Conservation (phyloP, 92 coral and sea anemone species). For the Heteractis magnifica region DNA sequence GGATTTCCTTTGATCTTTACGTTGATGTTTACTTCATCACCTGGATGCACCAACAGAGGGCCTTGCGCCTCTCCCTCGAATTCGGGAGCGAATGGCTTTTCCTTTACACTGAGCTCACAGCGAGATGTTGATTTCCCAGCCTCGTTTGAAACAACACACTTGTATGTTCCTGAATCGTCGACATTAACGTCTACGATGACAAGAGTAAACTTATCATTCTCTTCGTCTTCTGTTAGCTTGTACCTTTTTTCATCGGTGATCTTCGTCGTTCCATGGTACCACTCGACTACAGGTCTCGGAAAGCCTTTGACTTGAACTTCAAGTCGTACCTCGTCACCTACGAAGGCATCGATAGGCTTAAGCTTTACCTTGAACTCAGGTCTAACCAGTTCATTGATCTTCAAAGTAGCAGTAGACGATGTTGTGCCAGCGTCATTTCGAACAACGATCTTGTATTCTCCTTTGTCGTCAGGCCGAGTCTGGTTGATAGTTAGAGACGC, state of each 20-base stretch:
- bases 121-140: conserved; percentile 65
- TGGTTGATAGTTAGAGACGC: conserved; percentile 58
- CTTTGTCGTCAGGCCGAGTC: conserved; percentile 70
- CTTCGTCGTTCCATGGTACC: conserved; percentile 75
- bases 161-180: conserved; percentile 77
- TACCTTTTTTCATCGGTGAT: conserved; percentile 59
- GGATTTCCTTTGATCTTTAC: conserved; percentile 58
- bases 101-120: conserved; percentile 57
- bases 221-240: conserved; percentile 39
- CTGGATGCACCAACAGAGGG: conserved; percentile 44
- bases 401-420: conserved; percentile 61
- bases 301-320: conserved; percentile 71
- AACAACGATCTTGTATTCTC: conserved; percentile 84
- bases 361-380: conserved; percentile 92
- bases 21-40: conserved; percentile 49
- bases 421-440: conserved; percentile 72
- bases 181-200: conserved; percentile 50
- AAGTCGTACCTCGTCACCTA: conserved; percentile 70
- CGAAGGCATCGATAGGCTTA: conserved; percentile 61
- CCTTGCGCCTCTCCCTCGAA: conserved; percentile 53
- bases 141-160: conserved; percentile 69
- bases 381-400: conserved; percentile 52
- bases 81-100: conserved; percentile 45
- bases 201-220: conserved; percentile 39
- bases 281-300: conserved; percentile 78